phyloP scores from a whole-genome alignment of 2,888 invertebrate genomes.

The Drosophila suboccidentalis region DNA sequence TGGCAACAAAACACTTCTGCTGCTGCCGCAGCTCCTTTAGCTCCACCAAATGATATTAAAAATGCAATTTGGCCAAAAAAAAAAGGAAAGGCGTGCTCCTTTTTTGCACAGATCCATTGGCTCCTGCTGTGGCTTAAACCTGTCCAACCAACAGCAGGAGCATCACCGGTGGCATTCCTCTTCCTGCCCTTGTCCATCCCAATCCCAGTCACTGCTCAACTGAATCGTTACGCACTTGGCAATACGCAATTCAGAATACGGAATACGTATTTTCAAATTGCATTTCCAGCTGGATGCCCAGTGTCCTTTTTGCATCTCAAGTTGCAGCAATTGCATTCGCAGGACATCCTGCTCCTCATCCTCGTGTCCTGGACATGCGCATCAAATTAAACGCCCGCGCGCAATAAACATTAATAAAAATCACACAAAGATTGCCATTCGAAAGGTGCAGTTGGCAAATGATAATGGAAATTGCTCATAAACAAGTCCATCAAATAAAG shows the following conservation, averaged over 20 bases:
- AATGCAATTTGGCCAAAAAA: slow-evolving; percentile 69
- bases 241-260: slow-evolving; percentile 35
- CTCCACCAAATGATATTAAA: slow-evolving; percentile 67
- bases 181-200: not conserved
- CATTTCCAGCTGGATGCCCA: slow-evolving; percentile 54
- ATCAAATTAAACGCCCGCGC: slow-evolving; percentile 71
- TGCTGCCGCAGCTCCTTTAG: slow-evolving; percentile 8
- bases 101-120: slow-evolving; percentile 22
- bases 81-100: slow-evolving; percentile 29
- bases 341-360: slow-evolving; percentile 23
- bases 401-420: slow-evolving; percentile 80
- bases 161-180: not conserved
- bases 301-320: slow-evolving; percentile 42
- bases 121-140: slow-evolving; percentile 23
- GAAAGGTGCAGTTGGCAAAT: slow-evolving; percentile 58
- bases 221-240: slow-evolving; percentile 43
- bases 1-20: slow-evolving; percentile 36
- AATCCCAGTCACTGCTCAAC: slow-evolving; percentile 5
- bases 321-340: slow-evolving; percentile 62
- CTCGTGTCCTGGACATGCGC: slow-evolving; percentile 33
- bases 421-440: slow-evolving; percentile 73
- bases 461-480: slow-evolving; percentile 72
- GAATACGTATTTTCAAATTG: slow-evolving; percentile 75
- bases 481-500: slow-evolving; percentile 81
- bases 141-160: slow-evolving; percentile 2